phyloP scores from a whole-genome alignment of 92 coral and sea anemone species.

The Phenganax marumi region DNA sequence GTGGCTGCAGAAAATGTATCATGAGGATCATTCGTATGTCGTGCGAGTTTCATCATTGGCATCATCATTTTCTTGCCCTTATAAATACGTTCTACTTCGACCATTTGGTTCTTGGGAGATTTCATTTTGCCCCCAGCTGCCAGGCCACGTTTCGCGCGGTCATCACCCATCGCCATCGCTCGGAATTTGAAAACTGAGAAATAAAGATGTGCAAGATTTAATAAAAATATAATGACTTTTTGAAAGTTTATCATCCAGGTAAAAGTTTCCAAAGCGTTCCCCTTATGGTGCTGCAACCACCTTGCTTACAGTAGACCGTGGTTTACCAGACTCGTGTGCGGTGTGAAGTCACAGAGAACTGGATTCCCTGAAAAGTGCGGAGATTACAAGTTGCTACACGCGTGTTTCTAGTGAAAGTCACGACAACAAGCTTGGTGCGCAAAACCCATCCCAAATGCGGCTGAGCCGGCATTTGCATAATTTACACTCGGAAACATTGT shows the following conservation, averaged over 20 bases:
- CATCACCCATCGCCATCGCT: constrained; percentile 19
- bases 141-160: background rate
- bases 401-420: background rate
- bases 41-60: constrained; percentile 11
- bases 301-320: background rate
- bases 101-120: constrained; percentile 27
- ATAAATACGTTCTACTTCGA: constrained; percentile 31
- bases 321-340: background rate
- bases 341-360: too few species aligned
- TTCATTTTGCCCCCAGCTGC: background rate
- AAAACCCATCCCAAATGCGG: background rate
- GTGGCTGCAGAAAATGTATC: constrained; percentile 16
- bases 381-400: background rate
- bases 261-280: background rate
- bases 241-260: too few species aligned
- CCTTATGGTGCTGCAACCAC: background rate
- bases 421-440: background rate
- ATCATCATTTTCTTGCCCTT: constrained; percentile 34
- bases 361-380: background rate
- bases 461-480: background rate
- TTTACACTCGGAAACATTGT: background rate
- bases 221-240: background rate
- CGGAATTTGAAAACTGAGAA: constrained; percentile 20
- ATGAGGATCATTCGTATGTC: background rate
- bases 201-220: background rate